These are phyloP conservation scores for Zaprionus camerounensis DNA, from an alignment of 1,140 invertebrate genomes.

Conservation along the genomic window DNA sequence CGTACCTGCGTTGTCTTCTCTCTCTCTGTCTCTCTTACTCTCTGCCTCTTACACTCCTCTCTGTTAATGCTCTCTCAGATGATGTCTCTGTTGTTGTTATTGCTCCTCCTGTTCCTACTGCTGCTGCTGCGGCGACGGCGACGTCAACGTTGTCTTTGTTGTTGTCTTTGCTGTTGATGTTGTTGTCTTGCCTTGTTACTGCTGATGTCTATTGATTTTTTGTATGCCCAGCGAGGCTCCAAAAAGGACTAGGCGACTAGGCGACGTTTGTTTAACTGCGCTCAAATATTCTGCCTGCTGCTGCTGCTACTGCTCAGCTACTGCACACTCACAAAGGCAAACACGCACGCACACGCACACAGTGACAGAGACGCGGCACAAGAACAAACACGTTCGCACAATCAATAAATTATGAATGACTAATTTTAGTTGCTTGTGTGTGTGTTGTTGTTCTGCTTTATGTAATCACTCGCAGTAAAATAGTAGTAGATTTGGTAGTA, in stretches of 20 bases:
- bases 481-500: conserved; percentile 14
- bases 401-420: conserved; percentile 60
- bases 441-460: conserved; percentile 34
- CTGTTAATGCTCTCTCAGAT: conserved; percentile 10
- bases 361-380: conserved; percentile 1
- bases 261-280: conserved; percentile 46
- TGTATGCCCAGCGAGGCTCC: conserved; percentile 15
- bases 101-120: conserved; percentile 17
- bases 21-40: conserved; percentile 2
- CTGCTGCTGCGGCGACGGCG: conserved; percentile 7
- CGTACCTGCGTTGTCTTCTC: conserved; percentile 33
- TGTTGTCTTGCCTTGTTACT: conserved; percentile 38
- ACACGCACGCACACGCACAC: conserved; percentile 9
- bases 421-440: conserved; percentile 36
- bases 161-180: conserved; percentile 15
- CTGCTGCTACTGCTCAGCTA: neutral
- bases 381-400: conserved; percentile 23
- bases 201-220: conserved; percentile 55
- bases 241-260: conserved; percentile 27
- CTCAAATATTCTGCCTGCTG: conserved; percentile 29
- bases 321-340: conserved; percentile 10
- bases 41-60: neutral
- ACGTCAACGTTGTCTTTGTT: conserved; percentile 10
- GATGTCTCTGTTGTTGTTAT: conserved; percentile 32
- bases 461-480: conserved; percentile 39